phyloP scores from a whole-genome alignment of 2,888 invertebrate genomes.

The Salticus scenicus region DNA sequence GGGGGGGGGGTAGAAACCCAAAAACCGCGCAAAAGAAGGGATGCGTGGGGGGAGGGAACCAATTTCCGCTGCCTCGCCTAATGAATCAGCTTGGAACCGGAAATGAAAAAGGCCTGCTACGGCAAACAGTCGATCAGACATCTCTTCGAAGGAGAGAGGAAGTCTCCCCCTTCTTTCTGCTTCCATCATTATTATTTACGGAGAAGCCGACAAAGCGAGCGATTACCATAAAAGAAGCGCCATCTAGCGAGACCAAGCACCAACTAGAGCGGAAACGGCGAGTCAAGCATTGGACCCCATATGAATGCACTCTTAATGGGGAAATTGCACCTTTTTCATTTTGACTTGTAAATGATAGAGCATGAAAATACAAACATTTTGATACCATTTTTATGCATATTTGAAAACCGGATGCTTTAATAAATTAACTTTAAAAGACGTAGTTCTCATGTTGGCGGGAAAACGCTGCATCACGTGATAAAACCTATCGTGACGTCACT shows the following conservation, averaged over 20 bases:
- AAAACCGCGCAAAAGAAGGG: constrained; percentile 36
- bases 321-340: neutral
- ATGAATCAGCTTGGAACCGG: constrained; percentile 67
- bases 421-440: no score
- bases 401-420: no score
- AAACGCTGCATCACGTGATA: no score
- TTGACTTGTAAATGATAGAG: no score
- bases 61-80: constrained; percentile 64
- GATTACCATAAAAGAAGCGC: constrained; percentile 69
- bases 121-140: constrained; percentile 68
- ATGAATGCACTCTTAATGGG: constrained; percentile 27
- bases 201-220: constrained; percentile 67
- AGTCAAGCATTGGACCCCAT: constrained; percentile 43
- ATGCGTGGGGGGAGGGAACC: constrained; percentile 28
- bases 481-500: no score
- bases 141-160: constrained; percentile 31
- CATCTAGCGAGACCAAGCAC: constrained; percentile 57
- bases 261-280: constrained; percentile 65
- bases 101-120: constrained; percentile 64
- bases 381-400: no score
- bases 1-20: constrained; percentile 53
- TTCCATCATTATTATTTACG: constrained; percentile 67
- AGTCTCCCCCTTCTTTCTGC: neutral
- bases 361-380: no score
- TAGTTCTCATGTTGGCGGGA: no score